A percentile compares a stretch with the other conserved stretches of the same genome.
Conservation (phyloP, 2,797 vertebrate species). For the Trematomus bernacchii region DNA sequence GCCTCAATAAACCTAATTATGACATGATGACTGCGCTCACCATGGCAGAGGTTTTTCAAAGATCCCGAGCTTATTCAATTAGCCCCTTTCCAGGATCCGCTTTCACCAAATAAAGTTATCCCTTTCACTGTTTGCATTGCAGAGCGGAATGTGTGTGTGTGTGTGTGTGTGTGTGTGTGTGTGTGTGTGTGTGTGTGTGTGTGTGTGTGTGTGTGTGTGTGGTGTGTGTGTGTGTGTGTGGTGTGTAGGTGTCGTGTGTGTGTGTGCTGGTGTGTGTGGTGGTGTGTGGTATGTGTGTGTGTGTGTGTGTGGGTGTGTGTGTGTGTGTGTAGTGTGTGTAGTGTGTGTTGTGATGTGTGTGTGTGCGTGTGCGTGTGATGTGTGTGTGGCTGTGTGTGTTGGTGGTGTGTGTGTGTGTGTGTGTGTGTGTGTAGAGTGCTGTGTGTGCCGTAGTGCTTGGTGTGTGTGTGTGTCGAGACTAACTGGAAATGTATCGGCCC, state of each 20-base stretch:
- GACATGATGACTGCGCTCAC: slow-evolving; percentile 99
- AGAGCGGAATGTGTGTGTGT: slow-evolving; percentile 85
- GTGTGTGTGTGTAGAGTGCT: too few species aligned
- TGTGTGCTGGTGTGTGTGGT: too few species aligned
- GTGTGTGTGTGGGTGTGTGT: slow-evolving; percentile 72
- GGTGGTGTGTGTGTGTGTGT: slow-evolving; percentile 75
- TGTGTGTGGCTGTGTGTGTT: slow-evolving; percentile 72
- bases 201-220: slow-evolving; percentile 83
- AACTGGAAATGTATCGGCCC: slow-evolving; percentile 91
- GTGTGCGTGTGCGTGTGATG: slow-evolving; percentile 17
- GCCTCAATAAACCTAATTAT: slow-evolving; percentile 99
- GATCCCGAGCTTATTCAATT: slow-evolving; percentile 99
- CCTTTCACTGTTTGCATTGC: slow-evolving; percentile 98
- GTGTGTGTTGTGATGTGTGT: too few species aligned
- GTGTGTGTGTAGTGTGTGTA: too few species aligned
- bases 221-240: slow-evolving; percentile 72
- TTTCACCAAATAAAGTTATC: slow-evolving; percentile 99
- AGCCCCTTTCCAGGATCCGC: slow-evolving; percentile 96
- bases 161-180: slow-evolving; percentile 70
- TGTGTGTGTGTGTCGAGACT: slow-evolving; percentile 84
- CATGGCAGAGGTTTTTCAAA: slow-evolving; percentile 95
- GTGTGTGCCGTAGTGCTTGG: too few species aligned
- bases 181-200: slow-evolving; percentile 25
- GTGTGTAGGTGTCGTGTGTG: too few species aligned
- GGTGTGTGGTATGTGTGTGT: too few species aligned